Evolutionary conservation across 2,888 invertebrate species (phyloP), one percentile per base, ranked within the genome.

Genomic region (Aphodius granarius): DNA sequence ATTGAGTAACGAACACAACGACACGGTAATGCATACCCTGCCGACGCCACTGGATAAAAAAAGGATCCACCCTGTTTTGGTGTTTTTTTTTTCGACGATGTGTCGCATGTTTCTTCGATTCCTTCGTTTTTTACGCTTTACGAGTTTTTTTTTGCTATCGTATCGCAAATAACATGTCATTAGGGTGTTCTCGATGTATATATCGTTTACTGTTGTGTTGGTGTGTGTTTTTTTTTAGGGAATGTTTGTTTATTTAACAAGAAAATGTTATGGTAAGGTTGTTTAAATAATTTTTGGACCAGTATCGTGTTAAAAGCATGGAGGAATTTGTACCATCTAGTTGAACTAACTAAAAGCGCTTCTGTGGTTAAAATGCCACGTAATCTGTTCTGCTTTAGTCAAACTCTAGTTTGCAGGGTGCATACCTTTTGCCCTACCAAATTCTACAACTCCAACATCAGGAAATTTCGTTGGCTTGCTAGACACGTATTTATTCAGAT

Each of bases 1-100:
- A 81, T 81, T 78, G 79, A 79, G 78, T 79, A 76, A 77, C 79
- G 80, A 80, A 79, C 80, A 77, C 79, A 78, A 79, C 79, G 80
- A 79, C 80, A 76, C 76, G 78, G 76, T 81, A 80, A 80, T 81
- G 66, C 66, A 43, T 43, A 13, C 43, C n/a, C 43, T 43, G 43
- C 43, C 43, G 43, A 43, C 43, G 43, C 43, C 13, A 6, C 43
- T 3, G 9, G 43, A 43, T 43, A 43, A 43, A 43, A 43, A 43
- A 43, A 43, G 43, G 43, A 43, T 13, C 43, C 6, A 43, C 43
- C 43, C 43, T 43, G 43, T 43, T 43, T 13, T 43, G 43, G n/a
- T n/a, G n/a, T n/a, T n/a, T 13, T 43, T 43, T 43, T 43, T 13
- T 13, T 43, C 43, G 43, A 9, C n/a, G n/a, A 43, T 13, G 43